Percentiles rank a stretch among this genome's conserved stretches.
These are phyloP conservation scores for Morpho deidamia DNA, from an alignment of 2,888 invertebrate genomes.

Conservation along the genomic window DNA sequence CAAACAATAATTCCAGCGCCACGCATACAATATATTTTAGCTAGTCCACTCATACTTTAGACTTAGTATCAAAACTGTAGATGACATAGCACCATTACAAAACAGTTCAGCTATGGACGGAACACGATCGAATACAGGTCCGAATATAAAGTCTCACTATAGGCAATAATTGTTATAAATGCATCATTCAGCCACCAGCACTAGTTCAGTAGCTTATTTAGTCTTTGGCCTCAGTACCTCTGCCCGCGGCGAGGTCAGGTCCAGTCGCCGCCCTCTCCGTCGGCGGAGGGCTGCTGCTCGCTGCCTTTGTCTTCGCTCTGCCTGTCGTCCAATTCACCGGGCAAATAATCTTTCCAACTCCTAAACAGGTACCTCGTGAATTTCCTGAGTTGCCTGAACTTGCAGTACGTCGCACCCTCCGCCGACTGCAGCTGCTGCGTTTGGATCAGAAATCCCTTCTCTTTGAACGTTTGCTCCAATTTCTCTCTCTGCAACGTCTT, in stretches of 20 bases:
- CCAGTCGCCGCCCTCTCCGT: conserved; percentile 38
- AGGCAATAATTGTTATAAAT: conserved; percentile 46
- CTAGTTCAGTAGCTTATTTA: conserved; percentile 7
- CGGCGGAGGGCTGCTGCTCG: conserved; percentile 28
- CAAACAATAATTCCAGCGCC: background rate
- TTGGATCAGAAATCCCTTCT: conserved; percentile 94
- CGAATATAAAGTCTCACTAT: conserved; percentile 43
- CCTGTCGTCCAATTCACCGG: conserved; percentile 82
- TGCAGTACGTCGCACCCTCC: conserved; percentile 95
- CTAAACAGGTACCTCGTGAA: conserved; percentile 94
- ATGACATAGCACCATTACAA: background rate
- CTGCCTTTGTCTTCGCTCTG: conserved; percentile 23
- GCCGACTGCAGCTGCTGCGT: conserved; percentile 95
- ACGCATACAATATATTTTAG: background rate
- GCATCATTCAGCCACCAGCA: conserved; percentile 45
- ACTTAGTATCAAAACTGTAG: background rate
- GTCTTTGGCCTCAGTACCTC: conserved; percentile 6
- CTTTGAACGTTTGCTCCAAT: conserved; percentile 93
- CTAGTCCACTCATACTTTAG: background rate
- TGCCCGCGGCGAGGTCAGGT: background rate
- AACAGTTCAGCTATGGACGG: conserved; percentile 5
- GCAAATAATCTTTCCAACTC: conserved; percentile 95
- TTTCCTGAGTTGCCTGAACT: conserved; percentile 92
- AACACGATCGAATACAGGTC: conserved; percentile 4
- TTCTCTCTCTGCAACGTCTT: conserved; percentile 92